Base-by-base conservation (phyloP, 2,797 vertebrate genomes). In the Gymnocypris eckloni region DNA sequence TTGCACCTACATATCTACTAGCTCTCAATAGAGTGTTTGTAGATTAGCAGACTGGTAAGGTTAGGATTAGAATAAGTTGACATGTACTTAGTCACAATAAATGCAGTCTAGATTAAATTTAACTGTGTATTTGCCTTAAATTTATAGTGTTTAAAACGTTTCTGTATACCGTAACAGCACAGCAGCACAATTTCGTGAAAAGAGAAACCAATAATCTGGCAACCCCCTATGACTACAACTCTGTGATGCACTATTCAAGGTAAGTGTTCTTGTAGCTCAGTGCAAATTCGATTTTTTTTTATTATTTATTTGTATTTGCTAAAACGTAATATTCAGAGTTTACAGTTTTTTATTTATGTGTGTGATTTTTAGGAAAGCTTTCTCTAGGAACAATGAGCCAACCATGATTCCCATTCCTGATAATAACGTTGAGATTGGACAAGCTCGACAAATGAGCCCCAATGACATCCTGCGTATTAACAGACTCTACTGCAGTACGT, bases 341-440 rank as follows among this genome's bases (percentile, higher is more conserved):
- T 66, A 50, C 12, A 43, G 0, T 54, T 77, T 20, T 12, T 45
- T 66, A 2, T 79, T 61, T 13, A 50, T 80, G 25, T 45, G 37
- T 84, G 11, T 79, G 12, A 50, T 73, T 86, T 28, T 59, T 59
- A 85, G 87, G 86, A 82, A 54, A 0, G 93, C 93, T 77, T 95
- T 95, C 90, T 94, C 93, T 64, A 92, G 59, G 86, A 95, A 95
- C 86, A 87, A 87, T 69, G 10, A 91, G 89, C 92, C 94, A 75
- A 94, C 94, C 84, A 94, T 95, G 86, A 1, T 94, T 16, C 94
- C 93, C 54, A 93, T 93, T 33, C 94, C 94, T 2, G n/a, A 95
- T 69, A 0, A 15, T 28, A 93, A 92, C 0, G 92, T 90, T 50
- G 43, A 33, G 50, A 90, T 95, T 69, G 94, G 94, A 18, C 83